Evolutionary conservation across 2,888 invertebrate genomes (phyloP), one percentile per base, ranked within the genome.

Genomic region (Epiperipatus broadwayi): DNA sequence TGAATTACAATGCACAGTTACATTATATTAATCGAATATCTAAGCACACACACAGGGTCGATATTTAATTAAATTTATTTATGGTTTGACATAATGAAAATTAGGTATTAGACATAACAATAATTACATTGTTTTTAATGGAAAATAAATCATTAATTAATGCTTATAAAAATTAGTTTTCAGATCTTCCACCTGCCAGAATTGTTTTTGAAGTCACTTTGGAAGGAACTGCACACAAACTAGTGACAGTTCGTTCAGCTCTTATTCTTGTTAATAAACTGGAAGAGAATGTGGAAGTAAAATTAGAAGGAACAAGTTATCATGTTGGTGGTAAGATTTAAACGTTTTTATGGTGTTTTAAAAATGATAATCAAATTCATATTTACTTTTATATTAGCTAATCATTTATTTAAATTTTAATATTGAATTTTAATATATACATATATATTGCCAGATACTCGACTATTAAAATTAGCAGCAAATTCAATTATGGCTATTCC

Each of bases 191-290:
- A 3, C 68, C 72, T 48, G 78, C 81, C 0, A 71, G 91, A 37
- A 68, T 95, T 19, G 84, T 95, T 32, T 79, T 93, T 53, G 80
- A 81, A 47, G 83, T 97, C 14, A 74, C 78, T 1, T 64, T 91
- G 45, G 85, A 89, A 58, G 89, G 89, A 0, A 84, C 85, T 2
- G 93, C 93, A 1, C 74, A 83, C 50, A 95, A 95, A 61, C 64
- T 93, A 48, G 78, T 91, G 37, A 80, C 83, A 5, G 77, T 95
- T 12, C 72, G 91, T 43, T 93, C 93, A 5, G 84, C 89, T 20
- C 65, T 95, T 44, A 71, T 75, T 48, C 64, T 91, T 2, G 60
- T 70, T 38, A 93, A 93, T 61, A 50, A 48, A 37, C 50, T 58
- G 20, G 50, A 53, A 35, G 50, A 53, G n/a, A n/a, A n/a, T n/a